Base-by-base conservation (phyloP, 1,140 invertebrate species). In the Onthophagus taurus region DNA sequence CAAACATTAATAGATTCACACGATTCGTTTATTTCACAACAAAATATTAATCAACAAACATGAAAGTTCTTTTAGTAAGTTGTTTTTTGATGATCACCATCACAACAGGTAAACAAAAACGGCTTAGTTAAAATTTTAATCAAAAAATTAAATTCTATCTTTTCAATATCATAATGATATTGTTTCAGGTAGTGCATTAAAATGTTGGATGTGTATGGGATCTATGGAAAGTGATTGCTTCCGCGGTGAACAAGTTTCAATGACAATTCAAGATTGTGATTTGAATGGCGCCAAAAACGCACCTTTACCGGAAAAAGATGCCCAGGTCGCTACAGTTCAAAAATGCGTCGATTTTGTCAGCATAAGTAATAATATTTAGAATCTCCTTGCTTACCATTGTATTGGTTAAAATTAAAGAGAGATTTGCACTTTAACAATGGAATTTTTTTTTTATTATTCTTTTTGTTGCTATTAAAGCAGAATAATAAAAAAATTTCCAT, bases 121-220 rank as follows among this genome's bases (percentile, higher is more conserved):
- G n/a, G n/a, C n/a, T n/a, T n/a, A n/a, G n/a, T n/a, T n/a, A n/a
- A n/a, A n/a, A n/a, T n/a, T n/a, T n/a, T n/a, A n/a, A n/a, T n/a
- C n/a, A n/a, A n/a, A n/a, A n/a, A n/a, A n/a, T n/a, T n/a, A n/a
- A n/a, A n/a, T n/a, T n/a, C n/a, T n/a, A n/a, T n/a, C n/a, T n/a
- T n/a, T n/a, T n/a, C n/a, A n/a, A n/a, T n/a, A n/a, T n/a, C n/a
- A n/a, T n/a, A n/a, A n/a, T n/a, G n/a, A n/a, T n/a, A n/a, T n/a
- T n/a, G n/a, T 37, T 37, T 11, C 11, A 42, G 39, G 9, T 12
- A 18, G 5, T 6, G 26, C 39, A 2, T 12, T 42, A 7, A 42
- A 42, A 42, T 42, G 39, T 18, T 42, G 20, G 16, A 30, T 19
- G 14, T 42, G 39, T 31, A 30, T 30, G 12, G 39, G 39, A 18